These are phyloP conservation scores for Matsumyia berberina DNA, from an alignment of 2,888 invertebrate species.

Conservation along the genomic window DNA sequence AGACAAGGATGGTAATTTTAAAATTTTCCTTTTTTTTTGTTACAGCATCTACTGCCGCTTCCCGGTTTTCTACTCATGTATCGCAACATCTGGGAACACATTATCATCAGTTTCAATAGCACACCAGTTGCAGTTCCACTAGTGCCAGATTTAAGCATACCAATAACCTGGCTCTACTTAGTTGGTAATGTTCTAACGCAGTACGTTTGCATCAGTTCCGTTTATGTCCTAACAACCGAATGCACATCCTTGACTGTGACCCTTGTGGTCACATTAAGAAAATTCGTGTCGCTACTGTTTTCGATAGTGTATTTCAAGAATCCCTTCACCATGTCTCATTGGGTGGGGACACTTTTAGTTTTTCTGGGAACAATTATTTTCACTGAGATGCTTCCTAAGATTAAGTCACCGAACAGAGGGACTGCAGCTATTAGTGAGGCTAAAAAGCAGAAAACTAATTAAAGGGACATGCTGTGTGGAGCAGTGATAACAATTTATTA, in stretches of 20 bases:
- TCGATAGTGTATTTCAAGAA: constrained; percentile 97
- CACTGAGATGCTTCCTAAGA: constrained; percentile 89
- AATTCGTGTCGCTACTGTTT: constrained; percentile 97
- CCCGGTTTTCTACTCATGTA: constrained; percentile 94
- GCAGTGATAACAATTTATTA: no score
- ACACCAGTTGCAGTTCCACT: constrained; percentile 83
- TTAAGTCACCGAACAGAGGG: constrained; percentile 58
- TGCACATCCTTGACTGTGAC: constrained; percentile 97
- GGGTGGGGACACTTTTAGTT: constrained; percentile 95
- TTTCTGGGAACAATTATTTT: constrained; percentile 97
- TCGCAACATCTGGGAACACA: constrained; percentile 91
- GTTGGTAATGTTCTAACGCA: constrained; percentile 94
- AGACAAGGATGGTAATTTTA: neutral
- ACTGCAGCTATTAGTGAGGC: neutral
- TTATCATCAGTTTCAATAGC: constrained; percentile 89
- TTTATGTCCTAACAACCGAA: constrained; percentile 96
- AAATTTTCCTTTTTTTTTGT: constrained; percentile 2
- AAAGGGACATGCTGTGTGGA: no score
- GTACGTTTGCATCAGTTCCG: constrained; percentile 97
- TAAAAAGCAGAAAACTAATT: constrained; percentile 47
- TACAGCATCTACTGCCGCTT: constrained; percentile 93
- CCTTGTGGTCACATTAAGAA: constrained; percentile 96
- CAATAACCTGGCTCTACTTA: constrained; percentile 91
- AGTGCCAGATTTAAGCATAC: constrained; percentile 88
- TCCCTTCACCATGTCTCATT: constrained; percentile 95